These are phyloP conservation scores for Maconellicoccus hirsutus DNA, from an alignment of 1,140 invertebrate genomes.

Conservation along the genomic window DNA sequence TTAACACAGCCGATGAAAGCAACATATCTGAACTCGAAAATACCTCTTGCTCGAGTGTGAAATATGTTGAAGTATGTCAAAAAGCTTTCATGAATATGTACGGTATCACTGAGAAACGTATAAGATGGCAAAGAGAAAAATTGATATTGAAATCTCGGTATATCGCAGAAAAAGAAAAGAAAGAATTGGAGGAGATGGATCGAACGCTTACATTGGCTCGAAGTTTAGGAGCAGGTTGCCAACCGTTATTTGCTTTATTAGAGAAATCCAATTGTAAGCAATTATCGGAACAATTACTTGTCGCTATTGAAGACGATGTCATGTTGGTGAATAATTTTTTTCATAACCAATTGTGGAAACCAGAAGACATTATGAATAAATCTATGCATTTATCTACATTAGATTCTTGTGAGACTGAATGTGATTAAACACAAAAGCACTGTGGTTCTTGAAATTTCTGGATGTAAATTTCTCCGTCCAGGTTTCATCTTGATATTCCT, in stretches of 20 bases:
- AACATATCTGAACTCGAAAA: not conserved
- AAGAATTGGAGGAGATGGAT: constrained; percentile 28
- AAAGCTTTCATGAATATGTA: constrained; percentile 43
- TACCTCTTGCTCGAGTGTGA: constrained; percentile 1
- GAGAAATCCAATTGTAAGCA: constrained; percentile 25
- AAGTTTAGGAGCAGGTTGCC: constrained; percentile 27
- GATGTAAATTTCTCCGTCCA: not conserved
- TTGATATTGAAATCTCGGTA: constrained; percentile 35
- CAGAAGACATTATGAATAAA: constrained; percentile 38
- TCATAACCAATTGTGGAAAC: constrained; percentile 44
- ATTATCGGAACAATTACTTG: constrained; percentile 27
- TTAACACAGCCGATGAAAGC: not conserved
- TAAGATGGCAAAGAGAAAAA: constrained; percentile 39
- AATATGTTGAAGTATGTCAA: constrained; percentile 40
- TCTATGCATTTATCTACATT: not conserved
- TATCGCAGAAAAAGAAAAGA: constrained; percentile 31
- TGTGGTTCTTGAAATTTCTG: not conserved
- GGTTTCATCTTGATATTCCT: too few species aligned
- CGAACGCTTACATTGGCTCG: constrained; percentile 27
- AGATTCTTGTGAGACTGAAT: constrained; percentile 7
- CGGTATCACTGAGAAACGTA: constrained; percentile 41
- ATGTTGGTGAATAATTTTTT: constrained; percentile 43
- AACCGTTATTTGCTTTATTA: constrained; percentile 26
- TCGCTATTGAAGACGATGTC: constrained; percentile 34
- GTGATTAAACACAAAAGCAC: not conserved